A percentile compares a stretch with the other conserved stretches of the same genome.
Evolutionary conservation across 2,797 vertebrate genomes (phyloP).

Genomic region (Pseudochaenichthys georgianus): DNA sequence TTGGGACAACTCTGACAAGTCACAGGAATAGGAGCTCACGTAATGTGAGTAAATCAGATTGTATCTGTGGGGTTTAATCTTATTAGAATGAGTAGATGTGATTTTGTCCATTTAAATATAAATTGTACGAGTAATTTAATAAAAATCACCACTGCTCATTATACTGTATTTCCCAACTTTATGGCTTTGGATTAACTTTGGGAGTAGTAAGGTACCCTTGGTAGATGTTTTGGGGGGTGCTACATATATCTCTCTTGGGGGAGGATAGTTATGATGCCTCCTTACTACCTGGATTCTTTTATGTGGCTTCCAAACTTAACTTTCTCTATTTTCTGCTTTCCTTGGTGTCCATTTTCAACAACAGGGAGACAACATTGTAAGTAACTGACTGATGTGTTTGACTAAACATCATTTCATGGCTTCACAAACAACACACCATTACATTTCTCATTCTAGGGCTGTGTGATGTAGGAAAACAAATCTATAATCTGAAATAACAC

Average conservation of each 20-base stretch:
- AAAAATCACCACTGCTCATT: neutral
- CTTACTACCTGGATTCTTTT: slow-evolving; percentile 20
- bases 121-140: neutral
- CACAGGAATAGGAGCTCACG: slow-evolving; percentile 66
- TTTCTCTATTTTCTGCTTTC: slow-evolving; percentile 50
- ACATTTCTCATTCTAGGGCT: neutral
- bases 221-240: neutral
- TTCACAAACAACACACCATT: neutral
- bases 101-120: neutral
- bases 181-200: slow-evolving; percentile 26
- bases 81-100: neutral
- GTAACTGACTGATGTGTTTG: slow-evolving; percentile 52
- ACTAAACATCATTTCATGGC: neutral
- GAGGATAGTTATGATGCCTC: neutral
- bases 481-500: too few relatives aligned
- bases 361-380: slow-evolving; percentile 85
- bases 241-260: neutral
- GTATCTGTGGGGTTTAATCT: neutral
- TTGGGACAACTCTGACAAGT: slow-evolving; percentile 69
- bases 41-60: slow-evolving; percentile 66
- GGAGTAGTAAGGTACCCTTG: neutral
- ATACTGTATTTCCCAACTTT: slow-evolving; percentile 4
- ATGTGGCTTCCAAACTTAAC: slow-evolving; percentile 47
- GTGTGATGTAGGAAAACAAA: neutral
- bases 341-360: slow-evolving; percentile 49